Evolutionary conservation across 2,797 vertebrate species (phyloP), one percentile per base, ranked within the genome.

Genomic region (Ambastaia sidthimunki): DNA sequence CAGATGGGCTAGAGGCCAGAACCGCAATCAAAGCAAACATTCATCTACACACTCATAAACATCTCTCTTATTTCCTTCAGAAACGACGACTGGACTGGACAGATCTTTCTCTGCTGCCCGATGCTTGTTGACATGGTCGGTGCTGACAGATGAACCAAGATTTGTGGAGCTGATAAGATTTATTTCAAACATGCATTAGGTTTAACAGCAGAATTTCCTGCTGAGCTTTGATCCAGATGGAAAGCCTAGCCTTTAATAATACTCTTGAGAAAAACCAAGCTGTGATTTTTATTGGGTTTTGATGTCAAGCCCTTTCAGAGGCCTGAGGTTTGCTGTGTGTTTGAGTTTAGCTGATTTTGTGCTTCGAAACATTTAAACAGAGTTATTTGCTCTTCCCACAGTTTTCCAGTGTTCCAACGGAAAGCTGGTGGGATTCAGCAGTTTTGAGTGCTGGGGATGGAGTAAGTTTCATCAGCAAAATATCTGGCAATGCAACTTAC

Each of bases 1-100:
- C 91, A 92, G 91, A 93, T 93, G 85, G 85, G 89, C 85, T 84
- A 83, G 81, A 86, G 86, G 86, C 88, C 84, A 81, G 80, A 80
- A 71, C 87, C 84, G 55, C 73, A 92, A 91, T 92, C 91, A 92
- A 92, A 92, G 90, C 87, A 91, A 91, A 92, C 86, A 88, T 89
- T 89, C 86, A 87, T 82, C 82, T 87, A 90, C 89, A 77, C 80
- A 82, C 92, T 92, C 88, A 85, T 92, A 90, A 90, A 91, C 86
- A 87, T 73, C 70, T 77, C 80, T 54, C 83, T 89, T 83, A 84
- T 91, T 91, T 89, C 85, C 78, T 86, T 72, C 91, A 84, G 87
- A 88, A 86, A 89, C 89, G 71, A 71, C 88, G 88, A 84, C 86
- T 88, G 89, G 70, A 83, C 84, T 41, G 31, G 31, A 37, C 31